Evolutionary conservation across 1,140 invertebrate genomes (phyloP).

Genomic region (Drosophila equinoxialis): DNA sequence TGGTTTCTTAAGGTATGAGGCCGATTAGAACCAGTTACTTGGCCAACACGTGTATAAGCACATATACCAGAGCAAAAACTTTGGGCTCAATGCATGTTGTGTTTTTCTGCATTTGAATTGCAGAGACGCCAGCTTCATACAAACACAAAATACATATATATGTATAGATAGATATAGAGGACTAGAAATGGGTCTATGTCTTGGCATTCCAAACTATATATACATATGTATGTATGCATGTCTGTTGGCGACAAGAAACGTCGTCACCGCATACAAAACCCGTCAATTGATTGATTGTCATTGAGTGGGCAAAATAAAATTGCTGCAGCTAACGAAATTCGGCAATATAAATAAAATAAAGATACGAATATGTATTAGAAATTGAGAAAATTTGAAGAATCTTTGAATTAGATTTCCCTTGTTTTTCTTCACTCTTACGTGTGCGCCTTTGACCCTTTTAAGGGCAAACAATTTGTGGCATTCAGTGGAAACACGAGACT

Average conservation of each 20-base stretch:
- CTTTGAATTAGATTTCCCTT: not conserved
- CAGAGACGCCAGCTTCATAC: not conserved
- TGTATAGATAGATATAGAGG: not conserved
- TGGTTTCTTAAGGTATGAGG: constrained; percentile 36
- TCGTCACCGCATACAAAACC: not conserved
- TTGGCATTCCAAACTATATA: not conserved
- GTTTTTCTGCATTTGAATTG: not conserved
- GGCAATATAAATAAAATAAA: too few relatives aligned
- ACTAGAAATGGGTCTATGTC: not conserved
- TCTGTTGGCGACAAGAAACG: constrained; percentile 1
- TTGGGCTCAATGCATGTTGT: constrained; percentile 17
- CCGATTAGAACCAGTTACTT: constrained; percentile 53
- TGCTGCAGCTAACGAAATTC: not conserved
- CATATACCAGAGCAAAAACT: constrained; percentile 37
- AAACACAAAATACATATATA: too few relatives aligned
- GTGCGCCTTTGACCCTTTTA: constrained; percentile 40
- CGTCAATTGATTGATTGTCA: constrained; percentile 3
- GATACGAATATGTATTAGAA: too few relatives aligned
- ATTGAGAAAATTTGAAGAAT: not conserved
- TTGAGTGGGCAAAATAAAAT: not conserved
- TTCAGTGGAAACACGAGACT: constrained; percentile 20
- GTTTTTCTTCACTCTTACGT: not conserved
- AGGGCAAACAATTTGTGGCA: constrained; percentile 28
- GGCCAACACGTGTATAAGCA: constrained; percentile 49
- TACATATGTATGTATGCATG: not conserved